Base-by-base conservation (phyloP, 2,888 invertebrate species). In the Amiota communis region DNA sequence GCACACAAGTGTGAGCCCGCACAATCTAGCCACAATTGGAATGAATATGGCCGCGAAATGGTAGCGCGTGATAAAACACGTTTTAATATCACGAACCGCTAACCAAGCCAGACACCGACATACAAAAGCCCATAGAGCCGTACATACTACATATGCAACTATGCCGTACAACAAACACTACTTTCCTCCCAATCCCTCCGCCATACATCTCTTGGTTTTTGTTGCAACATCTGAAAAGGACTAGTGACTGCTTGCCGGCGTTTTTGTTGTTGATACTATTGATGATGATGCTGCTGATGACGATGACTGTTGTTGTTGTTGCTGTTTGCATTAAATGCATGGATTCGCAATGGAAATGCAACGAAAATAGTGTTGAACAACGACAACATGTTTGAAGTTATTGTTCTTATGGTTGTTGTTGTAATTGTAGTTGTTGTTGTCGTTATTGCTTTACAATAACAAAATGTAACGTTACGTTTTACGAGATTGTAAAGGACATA, bases 1-100 rank as follows among this genome's bases (percentile, higher is more conserved):
- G 79, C 82, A 80, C 12, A 36, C 15, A 49, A 65, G 48, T 65
- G 65, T 59, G 36, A 68, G 49, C 49, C 67, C 81, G 80, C 85
- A 68, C 67, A 83, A 83, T 83, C 83, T 82, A 81, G 82, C 83
- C 83, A 79, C 83, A 83, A 83, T 83, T 77, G 81, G 84, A 81
- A 82, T 85, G 83, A 82, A 85, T 82, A 78, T 82, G 82, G 84
- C 85, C 83, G 82, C 85, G 77, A 85, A 83, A 83, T 85, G 83
- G 80, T 77, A 82, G 85, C 81, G 81, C 80, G 84, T 85, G 83
- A 83, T 83, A 83, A 83, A 83, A 83, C 85, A 83, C 85, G 82
- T 83, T 83, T 83, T 83, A 83, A 83, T 85, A 83, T 83, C 82
- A 75, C 75, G 71, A 12, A 68, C 68, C 73, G 48, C 65, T 9